phyloP scores from a whole-genome alignment of 2,113 vertebrate species.

The Crotalus viridis region DNA sequence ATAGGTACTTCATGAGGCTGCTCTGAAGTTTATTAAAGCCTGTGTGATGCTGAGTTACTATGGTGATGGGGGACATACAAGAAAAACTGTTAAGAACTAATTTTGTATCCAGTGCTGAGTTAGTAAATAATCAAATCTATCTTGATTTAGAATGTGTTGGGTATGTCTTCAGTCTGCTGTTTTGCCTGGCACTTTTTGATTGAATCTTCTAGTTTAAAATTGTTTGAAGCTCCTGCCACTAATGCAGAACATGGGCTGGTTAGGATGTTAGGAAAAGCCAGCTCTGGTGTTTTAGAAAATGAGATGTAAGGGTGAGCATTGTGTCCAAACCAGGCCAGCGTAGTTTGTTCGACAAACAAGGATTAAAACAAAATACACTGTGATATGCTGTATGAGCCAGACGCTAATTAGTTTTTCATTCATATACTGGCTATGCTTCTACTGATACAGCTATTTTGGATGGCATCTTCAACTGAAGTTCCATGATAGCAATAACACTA shows the following conservation, averaged over 20 bases:
- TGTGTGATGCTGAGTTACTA: constrained; percentile 17
- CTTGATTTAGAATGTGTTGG: constrained; percentile 18
- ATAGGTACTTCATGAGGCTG: constrained; percentile 4
- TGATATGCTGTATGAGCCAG: neutral
- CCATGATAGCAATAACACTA: neutral
- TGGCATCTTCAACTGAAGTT: neutral
- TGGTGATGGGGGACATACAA: neutral
- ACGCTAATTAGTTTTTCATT: neutral
- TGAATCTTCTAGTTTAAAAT: neutral
- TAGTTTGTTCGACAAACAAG: neutral
- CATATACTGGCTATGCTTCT: neutral
- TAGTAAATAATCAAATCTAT: constrained; percentile 30
- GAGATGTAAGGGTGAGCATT: neutral
- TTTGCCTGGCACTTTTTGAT: neutral
- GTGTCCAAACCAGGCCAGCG: neutral
- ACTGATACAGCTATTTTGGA: neutral
- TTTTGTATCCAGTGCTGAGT: constrained; percentile 13
- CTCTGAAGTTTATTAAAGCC: neutral
- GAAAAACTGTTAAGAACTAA: constrained; percentile 8
- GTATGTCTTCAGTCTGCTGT: neutral
- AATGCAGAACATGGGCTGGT: neutral
- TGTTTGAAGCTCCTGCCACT: neutral
- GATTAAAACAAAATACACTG: neutral
- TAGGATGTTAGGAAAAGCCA: neutral
- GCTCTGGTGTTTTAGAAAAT: neutral